These are phyloP conservation scores for Diplodus puntazzo DNA, from an alignment of 2,797 vertebrate species.

Conservation along the genomic window DNA sequence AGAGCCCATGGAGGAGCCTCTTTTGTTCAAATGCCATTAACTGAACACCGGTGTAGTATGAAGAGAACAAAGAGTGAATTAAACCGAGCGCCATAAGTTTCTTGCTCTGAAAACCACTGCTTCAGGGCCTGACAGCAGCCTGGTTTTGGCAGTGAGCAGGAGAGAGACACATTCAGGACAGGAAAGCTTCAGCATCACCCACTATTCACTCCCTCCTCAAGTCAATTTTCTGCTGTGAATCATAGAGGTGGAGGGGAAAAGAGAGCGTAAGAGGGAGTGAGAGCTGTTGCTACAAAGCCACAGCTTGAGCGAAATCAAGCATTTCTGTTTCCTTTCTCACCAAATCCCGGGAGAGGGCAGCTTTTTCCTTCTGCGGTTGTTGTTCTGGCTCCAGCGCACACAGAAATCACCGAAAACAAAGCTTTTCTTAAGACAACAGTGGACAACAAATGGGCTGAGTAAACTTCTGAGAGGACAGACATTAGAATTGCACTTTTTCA, in stretches of 20 bases:
- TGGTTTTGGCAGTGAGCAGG: constrained; percentile 31
- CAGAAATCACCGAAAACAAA: constrained; percentile 48
- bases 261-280: constrained; percentile 39
- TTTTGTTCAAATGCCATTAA: constrained; percentile 62
- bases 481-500: background rate
- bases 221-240: constrained; percentile 70
- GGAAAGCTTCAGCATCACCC: constrained; percentile 55
- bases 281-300: constrained; percentile 60
- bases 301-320: constrained; percentile 71
- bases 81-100: constrained; percentile 35
- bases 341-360: constrained; percentile 51
- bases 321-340: constrained; percentile 60
- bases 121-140: constrained; percentile 33
- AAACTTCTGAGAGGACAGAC: constrained; percentile 26
- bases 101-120: constrained; percentile 15
- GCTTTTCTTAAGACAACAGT: constrained; percentile 32
- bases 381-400: constrained; percentile 50
- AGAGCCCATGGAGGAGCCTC: constrained; percentile 26
- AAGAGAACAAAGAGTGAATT: constrained; percentile 31
- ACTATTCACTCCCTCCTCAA: constrained; percentile 50
- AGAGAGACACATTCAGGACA: constrained; percentile 36
- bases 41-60: constrained; percentile 17
- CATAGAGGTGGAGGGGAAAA: constrained; percentile 45
- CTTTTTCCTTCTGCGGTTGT: constrained; percentile 56
- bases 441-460: constrained; percentile 39